Conservation (phyloP, 2,888 invertebrate genomes). For the Drepanosiphum platanoidis region DNA sequence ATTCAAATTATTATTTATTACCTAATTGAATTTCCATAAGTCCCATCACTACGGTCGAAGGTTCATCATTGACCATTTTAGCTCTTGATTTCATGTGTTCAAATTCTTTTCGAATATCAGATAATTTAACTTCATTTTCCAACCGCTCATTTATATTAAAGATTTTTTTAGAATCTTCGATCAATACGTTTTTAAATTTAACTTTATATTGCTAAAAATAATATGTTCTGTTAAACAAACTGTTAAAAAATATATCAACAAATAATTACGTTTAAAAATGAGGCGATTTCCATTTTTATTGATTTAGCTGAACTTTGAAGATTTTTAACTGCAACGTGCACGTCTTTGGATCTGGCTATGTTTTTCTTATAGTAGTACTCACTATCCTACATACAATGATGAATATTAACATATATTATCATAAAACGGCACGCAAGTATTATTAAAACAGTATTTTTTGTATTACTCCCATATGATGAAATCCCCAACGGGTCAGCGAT, state of each 20-base stretch:
- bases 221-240: not conserved
- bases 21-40: conserved; percentile 33
- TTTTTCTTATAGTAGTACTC: not conserved
- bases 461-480: conserved; percentile 2
- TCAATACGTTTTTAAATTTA: not conserved
- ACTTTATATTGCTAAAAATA: not conserved
- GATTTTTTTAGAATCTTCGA: not conserved
- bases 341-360: not conserved
- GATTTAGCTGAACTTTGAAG: not conserved
- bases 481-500: conserved; percentile 20
- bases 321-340: not conserved
- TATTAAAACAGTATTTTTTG: not conserved
- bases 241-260: not conserved
- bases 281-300: not conserved
- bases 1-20: not conserved
- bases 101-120: not conserved
- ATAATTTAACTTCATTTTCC: not conserved
- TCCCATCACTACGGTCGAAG: not conserved
- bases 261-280: not conserved
- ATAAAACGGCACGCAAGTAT: not conserved
- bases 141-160: not conserved
- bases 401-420: not conserved
- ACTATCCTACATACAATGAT: not conserved
- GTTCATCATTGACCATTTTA: not conserved
- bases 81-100: not conserved